Conservation (phyloP, 2,888 invertebrate genomes). For the Bombylius discolor region DNA sequence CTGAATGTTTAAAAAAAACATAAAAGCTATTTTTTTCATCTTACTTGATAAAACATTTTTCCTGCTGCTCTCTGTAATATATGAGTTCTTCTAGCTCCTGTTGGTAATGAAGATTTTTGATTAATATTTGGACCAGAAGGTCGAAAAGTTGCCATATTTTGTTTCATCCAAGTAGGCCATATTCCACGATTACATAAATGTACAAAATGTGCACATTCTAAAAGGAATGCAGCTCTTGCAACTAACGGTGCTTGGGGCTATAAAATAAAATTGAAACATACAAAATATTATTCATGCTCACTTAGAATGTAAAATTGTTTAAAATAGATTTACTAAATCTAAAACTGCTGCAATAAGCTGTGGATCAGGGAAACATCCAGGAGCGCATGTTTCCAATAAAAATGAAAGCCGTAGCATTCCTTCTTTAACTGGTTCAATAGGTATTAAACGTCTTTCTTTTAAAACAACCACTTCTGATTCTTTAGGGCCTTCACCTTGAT, state of each 20-base stretch:
- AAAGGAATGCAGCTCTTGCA: slow-evolving; percentile 75
- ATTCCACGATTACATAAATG: slow-evolving; percentile 96
- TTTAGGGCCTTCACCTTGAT: slow-evolving; percentile 62
- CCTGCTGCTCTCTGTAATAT: slow-evolving; percentile 82
- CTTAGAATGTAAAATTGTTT: neutral
- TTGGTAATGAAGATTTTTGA: slow-evolving; percentile 38
- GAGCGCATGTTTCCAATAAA: slow-evolving; percentile 86
- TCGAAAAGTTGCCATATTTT: slow-evolving; percentile 62
- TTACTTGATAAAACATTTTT: slow-evolving; percentile 80
- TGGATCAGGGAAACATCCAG: slow-evolving; percentile 92
- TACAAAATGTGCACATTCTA: slow-evolving; percentile 94
- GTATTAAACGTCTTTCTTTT: slow-evolving; percentile 75
- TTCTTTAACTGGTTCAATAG: slow-evolving; percentile 62
- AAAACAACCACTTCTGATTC: slow-evolving; percentile 81
- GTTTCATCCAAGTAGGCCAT: slow-evolving; percentile 97
- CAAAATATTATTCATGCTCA: slow-evolving; percentile 3
- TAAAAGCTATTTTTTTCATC: too few species aligned
- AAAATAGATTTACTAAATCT: slow-evolving; percentile 59
- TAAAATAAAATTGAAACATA: slow-evolving; percentile 18
- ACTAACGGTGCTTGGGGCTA: slow-evolving; percentile 90
- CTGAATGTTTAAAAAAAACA: too few species aligned
- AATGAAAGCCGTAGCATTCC: slow-evolving; percentile 86
- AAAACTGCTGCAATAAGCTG: slow-evolving; percentile 86
- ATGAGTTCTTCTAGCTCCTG: slow-evolving; percentile 50
- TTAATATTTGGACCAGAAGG: slow-evolving; percentile 47